A percentile compares a stretch with the other conserved stretches of the same genome.
These are phyloP conservation scores for Drosophila multiciliata DNA, from an alignment of 2,888 invertebrate genomes.

Conservation along the genomic window DNA sequence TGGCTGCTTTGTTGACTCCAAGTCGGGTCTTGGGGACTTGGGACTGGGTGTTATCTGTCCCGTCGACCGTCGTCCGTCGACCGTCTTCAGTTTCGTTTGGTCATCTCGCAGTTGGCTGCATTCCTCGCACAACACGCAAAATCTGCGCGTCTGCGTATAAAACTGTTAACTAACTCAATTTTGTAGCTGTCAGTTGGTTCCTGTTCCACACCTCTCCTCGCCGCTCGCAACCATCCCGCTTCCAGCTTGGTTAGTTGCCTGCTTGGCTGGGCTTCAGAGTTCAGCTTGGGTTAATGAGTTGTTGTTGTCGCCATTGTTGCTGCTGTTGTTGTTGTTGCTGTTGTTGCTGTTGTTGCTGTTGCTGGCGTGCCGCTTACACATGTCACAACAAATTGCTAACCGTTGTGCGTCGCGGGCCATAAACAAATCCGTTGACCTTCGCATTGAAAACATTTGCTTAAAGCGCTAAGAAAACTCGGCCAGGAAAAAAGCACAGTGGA, in stretches of 20 bases:
- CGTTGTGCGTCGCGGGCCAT: slow-evolving; percentile 60
- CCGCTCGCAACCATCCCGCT: slow-evolving; percentile 19
- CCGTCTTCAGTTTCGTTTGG: slow-evolving; percentile 75
- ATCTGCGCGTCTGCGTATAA: slow-evolving; percentile 84
- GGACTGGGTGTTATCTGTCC: slow-evolving; percentile 67
- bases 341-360: slow-evolving; percentile 35
- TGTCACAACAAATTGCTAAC: slow-evolving; percentile 79
- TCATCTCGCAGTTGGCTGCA: slow-evolving; percentile 42
- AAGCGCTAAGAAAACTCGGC: slow-evolving; percentile 52
- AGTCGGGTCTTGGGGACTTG: slow-evolving; percentile 15
- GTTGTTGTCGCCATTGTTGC: slow-evolving; percentile 54
- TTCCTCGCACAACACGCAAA: slow-evolving; percentile 75
- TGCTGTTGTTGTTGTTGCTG: slow-evolving; percentile 30
- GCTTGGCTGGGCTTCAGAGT: slow-evolving; percentile 54
- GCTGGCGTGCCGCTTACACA: slow-evolving; percentile 69
- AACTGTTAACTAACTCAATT: slow-evolving; percentile 85
- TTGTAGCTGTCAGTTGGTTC: slow-evolving; percentile 84
- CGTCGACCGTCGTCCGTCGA: slow-evolving; percentile 34
- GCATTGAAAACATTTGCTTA: slow-evolving; percentile 65
- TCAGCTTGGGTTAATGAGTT: slow-evolving; percentile 81
- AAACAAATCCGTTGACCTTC: slow-evolving; percentile 76
- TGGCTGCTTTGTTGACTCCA: slow-evolving; percentile 59
- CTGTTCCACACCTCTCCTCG: not conserved
- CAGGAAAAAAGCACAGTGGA: slow-evolving; percentile 37
- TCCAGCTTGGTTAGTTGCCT: slow-evolving; percentile 6